Evolutionary conservation across 1,140 invertebrate genomes (phyloP).

Genomic region (Drosophila pseudoobscura): DNA sequence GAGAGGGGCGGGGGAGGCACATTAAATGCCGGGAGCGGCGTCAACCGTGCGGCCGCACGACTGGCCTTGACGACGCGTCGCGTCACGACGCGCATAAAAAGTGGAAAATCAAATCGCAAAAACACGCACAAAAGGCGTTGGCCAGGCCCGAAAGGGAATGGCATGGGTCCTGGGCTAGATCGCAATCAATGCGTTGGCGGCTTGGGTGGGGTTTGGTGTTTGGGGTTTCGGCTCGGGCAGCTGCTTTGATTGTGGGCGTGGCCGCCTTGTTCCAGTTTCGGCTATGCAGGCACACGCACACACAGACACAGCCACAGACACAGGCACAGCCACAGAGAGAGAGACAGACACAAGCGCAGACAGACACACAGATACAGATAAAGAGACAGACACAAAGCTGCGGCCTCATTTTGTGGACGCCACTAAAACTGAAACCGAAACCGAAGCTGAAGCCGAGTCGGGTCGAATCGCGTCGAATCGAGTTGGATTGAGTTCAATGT

Average conservation of each 20-base stretch:
- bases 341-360: background rate
- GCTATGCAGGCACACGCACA: constrained; percentile 50
- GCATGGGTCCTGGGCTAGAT: constrained; percentile 28
- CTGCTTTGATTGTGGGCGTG: constrained; percentile 48
- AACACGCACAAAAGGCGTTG: constrained; percentile 65
- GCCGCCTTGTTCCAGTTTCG: constrained; percentile 72
- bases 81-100: constrained; percentile 65
- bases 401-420: constrained; percentile 59
- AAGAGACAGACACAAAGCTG: constrained; percentile 37
- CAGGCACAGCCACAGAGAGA: too few species aligned
- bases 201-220: background rate
- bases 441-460: background rate
- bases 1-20: background rate
- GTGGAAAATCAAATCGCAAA: constrained; percentile 68
- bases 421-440: constrained; percentile 36
- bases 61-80: constrained; percentile 56
- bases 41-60: constrained; percentile 3
- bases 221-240: background rate
- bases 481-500: too few species aligned
- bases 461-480: background rate
- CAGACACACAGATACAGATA: constrained; percentile 4
- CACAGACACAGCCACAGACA: background rate
- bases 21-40: constrained; percentile 29
- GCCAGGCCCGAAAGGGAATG: constrained; percentile 10
- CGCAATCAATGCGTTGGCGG: constrained; percentile 42